Conservation (phyloP, 1,140 invertebrate genomes). For the Drosophila parabipectinata region DNA sequence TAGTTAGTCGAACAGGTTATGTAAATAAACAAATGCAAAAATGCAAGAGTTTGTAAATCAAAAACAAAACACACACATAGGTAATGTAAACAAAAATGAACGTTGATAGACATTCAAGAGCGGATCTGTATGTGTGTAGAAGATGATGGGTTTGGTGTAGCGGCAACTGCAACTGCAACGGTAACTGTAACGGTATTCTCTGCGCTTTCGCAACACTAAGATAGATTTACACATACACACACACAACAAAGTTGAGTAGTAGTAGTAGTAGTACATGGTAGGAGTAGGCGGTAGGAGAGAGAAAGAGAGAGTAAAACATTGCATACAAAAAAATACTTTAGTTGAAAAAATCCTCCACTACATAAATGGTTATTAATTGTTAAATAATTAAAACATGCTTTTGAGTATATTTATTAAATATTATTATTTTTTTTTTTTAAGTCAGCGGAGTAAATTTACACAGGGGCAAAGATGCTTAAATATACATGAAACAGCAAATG, state of each 20-base stretch:
- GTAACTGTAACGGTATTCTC: slow-evolving; percentile 59
- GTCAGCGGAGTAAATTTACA: slow-evolving; percentile 73
- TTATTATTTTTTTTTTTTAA: slow-evolving; percentile 22
- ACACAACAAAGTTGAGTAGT: slow-evolving; percentile 45
- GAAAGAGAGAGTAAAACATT: slow-evolving; percentile 79
- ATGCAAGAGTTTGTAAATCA: slow-evolving; percentile 82
- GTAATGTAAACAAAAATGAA: slow-evolving; percentile 78
- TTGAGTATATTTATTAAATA: slow-evolving; percentile 35
- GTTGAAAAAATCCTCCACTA: slow-evolving; percentile 77
- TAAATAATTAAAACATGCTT: slow-evolving; percentile 60
- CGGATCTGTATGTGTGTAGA: slow-evolving; percentile 72
- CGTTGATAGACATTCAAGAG: slow-evolving; percentile 75
- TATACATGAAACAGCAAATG: slow-evolving; percentile 53
- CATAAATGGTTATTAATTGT: slow-evolving; percentile 43
- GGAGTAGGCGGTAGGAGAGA: slow-evolving; percentile 63
- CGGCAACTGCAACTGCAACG: slow-evolving; percentile 58
- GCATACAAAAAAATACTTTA: slow-evolving; percentile 77
- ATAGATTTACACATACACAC: slow-evolving; percentile 41
- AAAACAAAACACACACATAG: slow-evolving; percentile 82
- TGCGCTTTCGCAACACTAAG: slow-evolving; percentile 48
- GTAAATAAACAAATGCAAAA: slow-evolving; percentile 82
- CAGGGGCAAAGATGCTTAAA: slow-evolving; percentile 57
- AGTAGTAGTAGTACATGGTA: slow-evolving; percentile 34
- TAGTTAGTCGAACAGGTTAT: slow-evolving; percentile 74
- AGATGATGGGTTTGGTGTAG: slow-evolving; percentile 78